These are phyloP conservation scores for Pristionchus fissidentatus DNA, from an alignment of 2,888 invertebrate species.

Conservation along the genomic window DNA sequence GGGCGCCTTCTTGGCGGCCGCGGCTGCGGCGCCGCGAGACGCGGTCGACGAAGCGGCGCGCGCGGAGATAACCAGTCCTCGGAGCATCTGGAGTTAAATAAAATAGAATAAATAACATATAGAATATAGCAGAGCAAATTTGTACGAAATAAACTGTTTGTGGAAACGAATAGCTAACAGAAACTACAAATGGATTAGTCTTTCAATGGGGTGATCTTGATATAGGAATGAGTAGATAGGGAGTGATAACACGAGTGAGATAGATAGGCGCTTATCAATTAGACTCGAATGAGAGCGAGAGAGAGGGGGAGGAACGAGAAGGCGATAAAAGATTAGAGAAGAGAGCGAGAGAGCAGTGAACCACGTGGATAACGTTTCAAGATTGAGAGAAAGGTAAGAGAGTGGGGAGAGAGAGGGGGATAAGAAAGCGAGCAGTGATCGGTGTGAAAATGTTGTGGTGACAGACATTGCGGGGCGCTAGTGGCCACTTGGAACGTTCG, in stretches of 20 bases:
- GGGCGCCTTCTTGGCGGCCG: neutral
- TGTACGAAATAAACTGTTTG: neutral
- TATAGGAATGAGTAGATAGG: neutral
- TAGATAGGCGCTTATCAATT: neutral
- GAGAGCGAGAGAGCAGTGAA: conserved; percentile 22
- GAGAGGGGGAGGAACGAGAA: neutral
- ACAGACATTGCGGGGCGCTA: conserved; percentile 15
- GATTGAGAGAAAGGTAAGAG: neutral
- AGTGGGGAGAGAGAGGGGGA: neutral
- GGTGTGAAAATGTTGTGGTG: conserved; percentile 30
- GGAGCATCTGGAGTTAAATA: conserved; percentile 24
- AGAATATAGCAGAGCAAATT: neutral
- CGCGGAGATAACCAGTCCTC: conserved; percentile 26
- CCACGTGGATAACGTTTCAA: neutral
- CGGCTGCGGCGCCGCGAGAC: conserved; percentile 10
- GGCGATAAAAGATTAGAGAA: neutral
- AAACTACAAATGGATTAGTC: neutral
- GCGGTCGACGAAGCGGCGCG: conserved; percentile 43
- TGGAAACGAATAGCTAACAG: too few relatives aligned
- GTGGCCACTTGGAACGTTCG: too few relatives aligned
- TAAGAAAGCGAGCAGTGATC: neutral
- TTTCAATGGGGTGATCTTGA: neutral
- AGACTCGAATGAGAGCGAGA: conserved; percentile 7
- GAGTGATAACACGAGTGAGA: conserved; percentile 35
- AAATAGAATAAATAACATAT: neutral